Evolutionary conservation across 2,888 invertebrate genomes (phyloP).

Genomic region (Choreutis nemorana): DNA sequence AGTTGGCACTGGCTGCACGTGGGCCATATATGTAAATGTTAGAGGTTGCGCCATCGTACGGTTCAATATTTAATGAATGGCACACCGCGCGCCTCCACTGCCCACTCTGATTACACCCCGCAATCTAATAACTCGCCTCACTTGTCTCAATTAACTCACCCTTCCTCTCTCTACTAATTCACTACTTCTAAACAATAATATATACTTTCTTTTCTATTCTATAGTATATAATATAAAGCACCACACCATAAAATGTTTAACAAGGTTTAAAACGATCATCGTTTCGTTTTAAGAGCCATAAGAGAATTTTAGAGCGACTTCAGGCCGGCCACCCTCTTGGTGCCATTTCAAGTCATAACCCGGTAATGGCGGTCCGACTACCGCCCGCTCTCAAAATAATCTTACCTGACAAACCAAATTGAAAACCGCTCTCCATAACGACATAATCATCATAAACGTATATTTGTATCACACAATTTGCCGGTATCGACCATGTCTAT

Average conservation of each 20-base stretch:
- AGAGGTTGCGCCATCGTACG: constrained; percentile 25
- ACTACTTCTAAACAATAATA: too few relatives aligned
- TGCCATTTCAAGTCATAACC: constrained; percentile 11
- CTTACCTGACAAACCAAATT: constrained; percentile 13
- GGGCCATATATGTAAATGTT: constrained; percentile 15
- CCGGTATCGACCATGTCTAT: constrained; percentile 8
- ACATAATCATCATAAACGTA: constrained; percentile 18
- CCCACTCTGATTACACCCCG: constrained; percentile 30
- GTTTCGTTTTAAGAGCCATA: neutral
- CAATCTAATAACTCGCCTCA: constrained; percentile 28
- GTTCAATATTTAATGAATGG: constrained; percentile 46
- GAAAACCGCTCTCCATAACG: constrained; percentile 12
- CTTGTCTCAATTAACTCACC: constrained; percentile 24
- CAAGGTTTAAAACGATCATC: too few relatives aligned
- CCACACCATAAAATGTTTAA: constrained; percentile 3
- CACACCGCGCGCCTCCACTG: constrained; percentile 23
- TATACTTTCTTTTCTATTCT: too few relatives aligned
- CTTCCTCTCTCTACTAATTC: too few relatives aligned
- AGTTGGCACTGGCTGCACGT: constrained; percentile 11
- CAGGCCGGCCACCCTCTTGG: constrained; percentile 4
- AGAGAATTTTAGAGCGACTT: constrained; percentile 3
- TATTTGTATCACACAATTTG: constrained; percentile 16
- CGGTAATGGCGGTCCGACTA: constrained; percentile 8
- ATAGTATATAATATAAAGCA: too few relatives aligned
- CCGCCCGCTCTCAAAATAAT: constrained; percentile 15